These are phyloP conservation scores for Rhamphomyia laevipes DNA, from an alignment of 2,888 invertebrate genomes.

Conservation along the genomic window DNA sequence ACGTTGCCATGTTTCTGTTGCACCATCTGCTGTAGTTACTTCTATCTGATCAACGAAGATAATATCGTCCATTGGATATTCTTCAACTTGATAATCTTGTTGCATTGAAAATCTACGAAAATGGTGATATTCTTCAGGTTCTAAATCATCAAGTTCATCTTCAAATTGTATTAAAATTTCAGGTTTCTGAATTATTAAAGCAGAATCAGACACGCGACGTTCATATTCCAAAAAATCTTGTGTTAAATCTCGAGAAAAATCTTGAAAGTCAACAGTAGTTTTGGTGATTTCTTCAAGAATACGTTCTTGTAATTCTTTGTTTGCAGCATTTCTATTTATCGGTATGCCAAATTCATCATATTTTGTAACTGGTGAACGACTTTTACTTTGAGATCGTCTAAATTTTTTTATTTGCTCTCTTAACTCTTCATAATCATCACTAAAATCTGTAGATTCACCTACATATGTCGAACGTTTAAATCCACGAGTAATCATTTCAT, in stretches of 20 bases:
- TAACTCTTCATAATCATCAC: slow-evolving; percentile 24
- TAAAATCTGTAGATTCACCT: slow-evolving; percentile 30
- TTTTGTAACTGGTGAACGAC: slow-evolving; percentile 25
- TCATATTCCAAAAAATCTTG: slow-evolving; percentile 28
- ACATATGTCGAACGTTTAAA: slow-evolving; percentile 35
- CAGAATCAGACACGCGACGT: slow-evolving; percentile 33
- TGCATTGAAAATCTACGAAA: slow-evolving; percentile 31
- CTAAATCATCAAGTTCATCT: slow-evolving; percentile 19
- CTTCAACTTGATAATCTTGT: slow-evolving; percentile 29
- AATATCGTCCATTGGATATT: slow-evolving; percentile 29
- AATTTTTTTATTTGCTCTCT: slow-evolving; percentile 28
- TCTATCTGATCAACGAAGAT: slow-evolving; percentile 28
- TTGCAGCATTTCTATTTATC: slow-evolving; percentile 19
- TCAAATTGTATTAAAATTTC: slow-evolving; percentile 19
- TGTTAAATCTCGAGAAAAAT: slow-evolving; percentile 26
- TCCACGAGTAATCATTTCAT: slow-evolving; percentile 22
- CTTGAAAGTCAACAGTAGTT: slow-evolving; percentile 25
- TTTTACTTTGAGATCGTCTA: slow-evolving; percentile 29
- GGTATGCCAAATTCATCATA: slow-evolving; percentile 11
- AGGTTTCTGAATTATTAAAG: slow-evolving; percentile 22
- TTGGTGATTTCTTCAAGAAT: slow-evolving; percentile 26
- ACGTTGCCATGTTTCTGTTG: slow-evolving; percentile 24
- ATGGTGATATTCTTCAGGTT: slow-evolving; percentile 36
- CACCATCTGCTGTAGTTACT: slow-evolving; percentile 25
- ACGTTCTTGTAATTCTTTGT: slow-evolving; percentile 25